Percentiles rank a stretch among this genome's conserved stretches.
Evolutionary conservation across 92 coral and sea anemone species (phyloP).

Genomic region (Siderastrea radians): DNA sequence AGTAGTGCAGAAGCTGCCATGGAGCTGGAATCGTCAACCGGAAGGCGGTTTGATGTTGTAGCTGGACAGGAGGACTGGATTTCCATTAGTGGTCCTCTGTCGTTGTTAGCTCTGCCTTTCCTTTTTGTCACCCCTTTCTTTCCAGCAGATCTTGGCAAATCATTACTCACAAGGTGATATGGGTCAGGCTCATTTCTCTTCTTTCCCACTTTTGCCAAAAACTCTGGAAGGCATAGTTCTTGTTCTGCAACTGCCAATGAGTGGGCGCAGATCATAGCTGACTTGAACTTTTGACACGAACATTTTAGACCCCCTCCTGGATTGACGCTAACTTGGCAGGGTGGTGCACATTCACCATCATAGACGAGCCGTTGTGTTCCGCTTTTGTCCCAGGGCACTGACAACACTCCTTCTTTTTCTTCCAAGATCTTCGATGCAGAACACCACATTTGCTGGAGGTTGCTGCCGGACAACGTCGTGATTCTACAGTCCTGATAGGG

Average conservation of each 20-base stretch:
- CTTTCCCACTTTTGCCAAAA: slow-evolving; percentile 34
- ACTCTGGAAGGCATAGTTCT: slow-evolving; percentile 35
- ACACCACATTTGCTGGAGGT: slow-evolving; percentile 56
- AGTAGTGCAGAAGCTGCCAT: slow-evolving; percentile 44
- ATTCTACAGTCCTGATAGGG: slow-evolving; percentile 42
- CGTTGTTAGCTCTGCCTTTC: slow-evolving; percentile 54
- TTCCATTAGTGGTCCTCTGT: slow-evolving; percentile 56
- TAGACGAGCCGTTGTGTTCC: slow-evolving; percentile 51
- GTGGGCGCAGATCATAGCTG: slow-evolving; percentile 44
- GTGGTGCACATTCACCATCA: slow-evolving; percentile 46
- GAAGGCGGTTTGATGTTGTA: slow-evolving; percentile 8
- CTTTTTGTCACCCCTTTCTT: slow-evolving; percentile 28
- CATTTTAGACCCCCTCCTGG: slow-evolving; percentile 36
- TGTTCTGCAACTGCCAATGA: slow-evolving; percentile 60
- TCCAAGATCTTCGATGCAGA: slow-evolving; percentile 34
- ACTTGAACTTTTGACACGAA: slow-evolving; percentile 50
- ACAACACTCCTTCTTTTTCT: slow-evolving; percentile 39
- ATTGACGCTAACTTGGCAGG: background rate
- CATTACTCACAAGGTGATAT: slow-evolving; percentile 17
- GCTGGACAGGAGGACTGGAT: slow-evolving; percentile 30
- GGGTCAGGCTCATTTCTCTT: slow-evolving; percentile 52
- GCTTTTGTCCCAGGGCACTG: slow-evolving; percentile 54
- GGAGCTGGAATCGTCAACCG: slow-evolving; percentile 46
- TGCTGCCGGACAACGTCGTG: slow-evolving; percentile 42
- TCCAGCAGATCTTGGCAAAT: slow-evolving; percentile 56